Evolutionary conservation across 2,113 vertebrate genomes (phyloP), one percentile per base, ranked within the genome.

Genomic region (Peromyscus maniculatus): DNA sequence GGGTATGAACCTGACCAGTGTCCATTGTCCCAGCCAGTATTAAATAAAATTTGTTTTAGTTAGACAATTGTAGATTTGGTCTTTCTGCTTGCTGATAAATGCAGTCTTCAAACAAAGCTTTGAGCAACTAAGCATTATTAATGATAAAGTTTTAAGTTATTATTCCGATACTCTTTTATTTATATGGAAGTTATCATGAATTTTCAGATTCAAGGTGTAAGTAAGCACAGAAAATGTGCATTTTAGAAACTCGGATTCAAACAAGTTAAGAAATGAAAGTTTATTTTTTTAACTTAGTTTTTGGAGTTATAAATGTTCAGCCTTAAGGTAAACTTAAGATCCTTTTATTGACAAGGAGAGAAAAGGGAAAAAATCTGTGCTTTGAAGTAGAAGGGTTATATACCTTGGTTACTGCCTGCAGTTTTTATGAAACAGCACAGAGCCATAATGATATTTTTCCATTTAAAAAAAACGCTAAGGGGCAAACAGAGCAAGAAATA

Each of bases 271-370:
- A 89, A 3, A 59, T 89, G 26, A 52, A 62, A 89, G n/a, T 12
- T 55, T 52, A 2, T 43, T 64, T 71, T 88, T 88, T 55, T 24
- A 36, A 71, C 43, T 55, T 71, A 55, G 21, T 26, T 88, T 52
- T 16, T 0, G 52, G 33, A 4, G n/a, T 39, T 89, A 28, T 89
- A 71, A 93, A 67, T 77, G 77, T 89, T 87, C 62, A 88, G 84
- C 19, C 84, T 96, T 92, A 91, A 93, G 55, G 69, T 88, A 94
- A 88, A 88, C 13, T 80, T 94, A 79, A 75, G 80, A 59, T 33
- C 79, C 26, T 80, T 96, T 84, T 95, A 91, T 26, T n/a, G 67
- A 86, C 93, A 71, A 83, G 72, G 62, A 94, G 8, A 91, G 46
- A 75, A 96, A 84, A 84, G 36, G 28, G 31, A 43, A 59, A 43